Base-by-base conservation (phyloP, 2,888 invertebrate genomes). In the Xestia sexstrigata region DNA sequence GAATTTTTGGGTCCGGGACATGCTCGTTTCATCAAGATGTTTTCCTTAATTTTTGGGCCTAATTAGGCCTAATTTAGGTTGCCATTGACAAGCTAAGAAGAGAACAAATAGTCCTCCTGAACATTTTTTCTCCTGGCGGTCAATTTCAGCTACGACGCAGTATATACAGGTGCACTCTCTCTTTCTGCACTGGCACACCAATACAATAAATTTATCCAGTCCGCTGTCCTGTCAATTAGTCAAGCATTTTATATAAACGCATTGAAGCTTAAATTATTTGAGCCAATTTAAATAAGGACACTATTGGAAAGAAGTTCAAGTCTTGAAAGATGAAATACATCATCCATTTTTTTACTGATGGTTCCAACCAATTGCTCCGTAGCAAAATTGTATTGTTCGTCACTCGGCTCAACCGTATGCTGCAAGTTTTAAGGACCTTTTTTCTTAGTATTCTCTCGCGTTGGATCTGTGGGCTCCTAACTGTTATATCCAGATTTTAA, bases 401-500 rank as follows among this genome's bases (percentile, higher is more conserved):
- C 17, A 20, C 5, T n/a, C 49, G 35, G 11, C 0, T 1, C 0
- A 26, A 7, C 74, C 1, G 78, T 87, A 63, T 83, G 66, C 4
- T 70, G 35, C 20, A 66, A 47, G 30, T 52, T 71, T 80, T 45
- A 74, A 58, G 58, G 47, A 62, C 26, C 35, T 49, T 77, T 76
- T 74, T 45, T 45, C 52, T 75, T 76, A 65, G 63, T 76, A 75
- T 78, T 76, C 42, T 68, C 66, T 77, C 65, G 63, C 74, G 62
- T 83, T 79, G 70, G 62, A 78, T 77, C 76, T 62, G 55, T 26
- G 58, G 55, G 74, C 72, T 75, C 73, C 42, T 58, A 58, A 76
- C 70, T 83, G 80, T 81, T 82, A 58, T 71, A 62, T 47, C 65
- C 60, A 80, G 74, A 76, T 71, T 66, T 71, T 70, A 70, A 58